These are phyloP conservation scores for Pterocles gutturalis DNA, from an alignment of 2,113 vertebrate genomes.

Conservation along the genomic window DNA sequence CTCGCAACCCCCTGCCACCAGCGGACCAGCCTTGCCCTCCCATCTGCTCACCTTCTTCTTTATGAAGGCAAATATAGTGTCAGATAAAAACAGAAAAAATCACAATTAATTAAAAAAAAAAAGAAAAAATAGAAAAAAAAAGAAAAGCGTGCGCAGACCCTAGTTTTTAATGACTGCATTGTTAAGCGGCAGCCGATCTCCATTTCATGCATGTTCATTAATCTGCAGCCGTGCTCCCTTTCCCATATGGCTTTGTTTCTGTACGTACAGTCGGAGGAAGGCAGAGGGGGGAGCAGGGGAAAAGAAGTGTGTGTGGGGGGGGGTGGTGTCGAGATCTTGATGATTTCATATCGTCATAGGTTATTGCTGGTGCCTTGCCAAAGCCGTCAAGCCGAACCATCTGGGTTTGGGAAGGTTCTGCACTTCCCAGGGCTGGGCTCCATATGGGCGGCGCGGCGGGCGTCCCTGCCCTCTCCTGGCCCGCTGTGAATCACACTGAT, in stretches of 20 bases:
- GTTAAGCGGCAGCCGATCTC: not conserved
- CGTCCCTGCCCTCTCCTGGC: slow-evolving; percentile 58
- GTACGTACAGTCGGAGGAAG: not conserved
- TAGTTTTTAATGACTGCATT: not conserved
- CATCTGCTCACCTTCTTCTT: not conserved
- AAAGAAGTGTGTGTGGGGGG: too few relatives aligned
- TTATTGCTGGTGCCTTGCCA: slow-evolving; percentile 57
- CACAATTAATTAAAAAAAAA: not conserved
- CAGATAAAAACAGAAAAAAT: not conserved
- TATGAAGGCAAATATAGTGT: not conserved
- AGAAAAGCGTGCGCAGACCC: accelerated
- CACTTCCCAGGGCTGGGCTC: slow-evolving; percentile 48
- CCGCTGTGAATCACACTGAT: slow-evolving; percentile 72
- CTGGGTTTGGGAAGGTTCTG: slow-evolving; percentile 61
- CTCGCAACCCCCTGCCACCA: not conserved
- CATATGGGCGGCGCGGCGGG: slow-evolving; percentile 30
- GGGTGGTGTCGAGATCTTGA: not conserved
- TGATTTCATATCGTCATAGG: slow-evolving; percentile 19
- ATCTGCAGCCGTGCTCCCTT: not conserved
- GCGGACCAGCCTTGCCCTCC: not conserved
- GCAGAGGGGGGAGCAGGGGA: not conserved
- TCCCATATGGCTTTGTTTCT: slow-evolving; percentile 55
- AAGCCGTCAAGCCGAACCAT: slow-evolving; percentile 54
- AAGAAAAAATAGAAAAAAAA: not conserved
- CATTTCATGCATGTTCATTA: slow-evolving; percentile 30